Evolutionary conservation across 2,888 invertebrate species (phyloP).

Genomic region (Agrochola lota): DNA sequence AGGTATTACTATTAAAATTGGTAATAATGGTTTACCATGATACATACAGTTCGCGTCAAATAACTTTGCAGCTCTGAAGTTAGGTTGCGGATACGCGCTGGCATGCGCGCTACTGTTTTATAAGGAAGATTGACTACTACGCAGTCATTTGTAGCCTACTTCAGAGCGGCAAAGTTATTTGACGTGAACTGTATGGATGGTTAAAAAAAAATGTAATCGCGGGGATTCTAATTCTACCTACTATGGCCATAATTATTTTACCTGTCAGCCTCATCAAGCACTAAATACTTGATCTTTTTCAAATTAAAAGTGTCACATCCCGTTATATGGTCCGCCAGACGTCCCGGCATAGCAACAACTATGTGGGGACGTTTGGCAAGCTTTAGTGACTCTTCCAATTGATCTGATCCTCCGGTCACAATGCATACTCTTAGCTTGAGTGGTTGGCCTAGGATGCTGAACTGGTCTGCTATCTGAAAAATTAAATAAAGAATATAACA

Average conservation of each 20-base stretch:
- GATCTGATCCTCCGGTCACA: slow-evolving; percentile 98
- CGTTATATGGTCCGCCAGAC: slow-evolving; percentile 97
- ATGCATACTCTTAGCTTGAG: slow-evolving; percentile 95
- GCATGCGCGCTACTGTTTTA: no score
- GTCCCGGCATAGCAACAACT: slow-evolving; percentile 98
- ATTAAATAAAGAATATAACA: background rate
- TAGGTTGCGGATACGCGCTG: no score
- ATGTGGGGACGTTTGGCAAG: slow-evolving; percentile 97
- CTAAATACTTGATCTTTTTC: slow-evolving; percentile 95
- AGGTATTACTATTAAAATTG: background rate
- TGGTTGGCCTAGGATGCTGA: slow-evolving; percentile 96
- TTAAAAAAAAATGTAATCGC: background rate
- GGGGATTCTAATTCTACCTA: background rate
- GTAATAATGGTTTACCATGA: background rate
- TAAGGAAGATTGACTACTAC: no score
- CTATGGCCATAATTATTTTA: slow-evolving; percentile 75
- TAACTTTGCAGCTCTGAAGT: no score
- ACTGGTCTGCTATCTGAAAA: slow-evolving; percentile 97
- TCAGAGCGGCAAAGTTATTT: no score
- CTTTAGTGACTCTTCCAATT: slow-evolving; percentile 96
- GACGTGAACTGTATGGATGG: no score
- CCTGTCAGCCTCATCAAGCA: slow-evolving; percentile 99
- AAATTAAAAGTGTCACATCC: slow-evolving; percentile 96
- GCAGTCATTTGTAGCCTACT: no score
- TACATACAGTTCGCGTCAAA: no score